A percentile compares a stretch with the other conserved stretches of the same genome.
phyloP scores from a whole-genome alignment of 2,113 vertebrate species.

The Notothenia coriiceps region DNA sequence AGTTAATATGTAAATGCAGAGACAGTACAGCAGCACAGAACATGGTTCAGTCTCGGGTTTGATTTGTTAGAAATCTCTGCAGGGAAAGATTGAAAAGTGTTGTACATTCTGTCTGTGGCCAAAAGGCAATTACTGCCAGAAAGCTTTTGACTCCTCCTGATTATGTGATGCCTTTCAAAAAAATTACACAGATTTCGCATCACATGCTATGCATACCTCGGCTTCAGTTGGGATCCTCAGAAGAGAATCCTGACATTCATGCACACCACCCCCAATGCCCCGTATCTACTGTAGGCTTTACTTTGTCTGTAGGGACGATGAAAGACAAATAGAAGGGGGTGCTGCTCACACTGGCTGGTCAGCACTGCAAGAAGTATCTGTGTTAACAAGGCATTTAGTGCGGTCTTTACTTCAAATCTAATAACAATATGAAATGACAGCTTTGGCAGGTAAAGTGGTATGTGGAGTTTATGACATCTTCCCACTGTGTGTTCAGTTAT shows the following conservation, averaged over 20 bases:
- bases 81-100: slow-evolving; percentile 65
- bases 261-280: slow-evolving; percentile 43
- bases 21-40: slow-evolving; percentile 34
- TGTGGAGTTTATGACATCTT: neutral
- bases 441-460: neutral
- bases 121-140: slow-evolving; percentile 70
- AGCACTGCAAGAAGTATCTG: slow-evolving; percentile 55
- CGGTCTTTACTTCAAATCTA: slow-evolving; percentile 17
- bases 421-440: neutral
- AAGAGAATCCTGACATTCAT: slow-evolving; percentile 68
- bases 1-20: slow-evolving; percentile 48
- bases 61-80: slow-evolving; percentile 67
- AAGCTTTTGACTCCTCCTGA: slow-evolving; percentile 74
- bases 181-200: slow-evolving; percentile 73
- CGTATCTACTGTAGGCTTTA: slow-evolving; percentile 63
- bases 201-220: slow-evolving; percentile 71
- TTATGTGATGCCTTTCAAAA: slow-evolving; percentile 73
- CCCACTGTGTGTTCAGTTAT: neutral
- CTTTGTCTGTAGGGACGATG: slow-evolving; percentile 67
- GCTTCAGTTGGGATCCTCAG: slow-evolving; percentile 58
- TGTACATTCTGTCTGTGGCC: slow-evolving; percentile 63
- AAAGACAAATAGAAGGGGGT: slow-evolving; percentile 73
- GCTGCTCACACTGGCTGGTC: slow-evolving; percentile 57
- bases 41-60: slow-evolving; percentile 50
- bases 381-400: slow-evolving; percentile 26